Base-by-base conservation (phyloP, 2,113 vertebrate species). In the Sinocyclocheilus anshuiensis region DNA sequence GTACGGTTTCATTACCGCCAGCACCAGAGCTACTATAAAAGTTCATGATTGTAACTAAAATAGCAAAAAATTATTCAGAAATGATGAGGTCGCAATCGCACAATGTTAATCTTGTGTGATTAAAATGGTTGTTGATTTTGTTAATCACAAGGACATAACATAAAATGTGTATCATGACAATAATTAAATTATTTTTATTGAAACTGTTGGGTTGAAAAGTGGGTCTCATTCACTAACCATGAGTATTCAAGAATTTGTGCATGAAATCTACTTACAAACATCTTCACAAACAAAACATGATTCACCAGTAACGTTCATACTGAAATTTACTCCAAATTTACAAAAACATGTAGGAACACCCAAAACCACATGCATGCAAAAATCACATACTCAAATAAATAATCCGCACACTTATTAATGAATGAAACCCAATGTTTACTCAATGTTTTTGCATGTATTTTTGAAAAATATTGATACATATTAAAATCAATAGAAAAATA, bases 1-100 rank as follows among this genome's bases (percentile, higher is more conserved):
- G 97, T 99, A 92, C 92, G 53, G 8, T 55, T 75, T 53, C 57
- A n/a, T 79, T 77, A n/a, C 33, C 29, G 1, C 57, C 12, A 77
- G 33, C 16, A 33, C 18, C 55, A 59, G 4, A 77, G 6, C 53
- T 65, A 77, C 3, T 2, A 18, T 29, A 57, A 1, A 12, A 69
- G 26, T 33, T 33, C 18, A 22, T 29, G 15, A 29, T 16, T 6
- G 5, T 65, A 29, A 65, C 24, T 29, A 13, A 29, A 65, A 65
- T 29, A 65, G 12, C 63, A 48, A 10, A 59, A 22, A 26, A 6
- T 9, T 9, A 65, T 13, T 26, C 12, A 22, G 61, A 67, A 67
- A 15, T 11, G 0, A 65, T 65, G 1, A 26, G 61, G 10, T 26
- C 11, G 4, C n/a, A 24, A 65, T 4, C n/a, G 5, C 24, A n/a